Percentiles rank a stretch among this genome's conserved stretches.
These are phyloP conservation scores for Cryptotermes secundus DNA, from an alignment of 1,140 invertebrate genomes.

Conservation along the genomic window DNA sequence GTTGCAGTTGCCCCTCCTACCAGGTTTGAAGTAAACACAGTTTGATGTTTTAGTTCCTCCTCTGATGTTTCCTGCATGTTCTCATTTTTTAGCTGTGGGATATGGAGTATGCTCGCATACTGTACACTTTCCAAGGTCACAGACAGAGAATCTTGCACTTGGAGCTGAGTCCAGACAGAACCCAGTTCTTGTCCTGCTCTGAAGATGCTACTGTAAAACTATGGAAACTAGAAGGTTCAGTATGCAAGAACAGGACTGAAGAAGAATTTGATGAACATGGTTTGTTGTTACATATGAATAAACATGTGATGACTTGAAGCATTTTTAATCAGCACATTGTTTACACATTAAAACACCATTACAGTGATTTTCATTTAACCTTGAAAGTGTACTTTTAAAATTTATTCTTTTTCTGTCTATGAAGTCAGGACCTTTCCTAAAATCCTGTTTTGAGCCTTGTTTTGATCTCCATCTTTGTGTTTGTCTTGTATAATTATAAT, in stretches of 20 bases:
- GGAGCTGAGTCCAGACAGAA: conserved; percentile 41
- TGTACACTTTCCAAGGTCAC: conserved; percentile 43
- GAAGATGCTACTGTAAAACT: conserved; percentile 46
- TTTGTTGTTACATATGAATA: background rate
- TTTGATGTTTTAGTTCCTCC: background rate
- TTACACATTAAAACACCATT: no score
- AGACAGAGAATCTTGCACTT: conserved; percentile 42
- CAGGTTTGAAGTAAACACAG: no score
- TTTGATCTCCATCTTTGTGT: no score
- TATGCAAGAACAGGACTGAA: conserved; percentile 19
- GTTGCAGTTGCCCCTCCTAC: no score
- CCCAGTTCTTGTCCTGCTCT: conserved; percentile 46
- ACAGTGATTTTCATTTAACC: no score
- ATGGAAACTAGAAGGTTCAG: conserved; percentile 40
- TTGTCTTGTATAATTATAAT: no score
- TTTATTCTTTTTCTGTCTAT: no score
- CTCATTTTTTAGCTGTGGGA: conserved; percentile 41
- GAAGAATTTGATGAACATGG: conserved; percentile 39
- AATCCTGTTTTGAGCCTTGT: no score
- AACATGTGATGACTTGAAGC: conserved; percentile 38
- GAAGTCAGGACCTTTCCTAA: no score
- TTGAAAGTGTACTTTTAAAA: no score
- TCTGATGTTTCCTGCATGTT: background rate
- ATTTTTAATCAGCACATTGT: no score
- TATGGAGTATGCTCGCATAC: conserved; percentile 38